A percentile compares a stretch with the other conserved stretches of the same genome.
phyloP scores from a whole-genome alignment of 2,113 vertebrate species.

The Gorsachius goisagi region DNA sequence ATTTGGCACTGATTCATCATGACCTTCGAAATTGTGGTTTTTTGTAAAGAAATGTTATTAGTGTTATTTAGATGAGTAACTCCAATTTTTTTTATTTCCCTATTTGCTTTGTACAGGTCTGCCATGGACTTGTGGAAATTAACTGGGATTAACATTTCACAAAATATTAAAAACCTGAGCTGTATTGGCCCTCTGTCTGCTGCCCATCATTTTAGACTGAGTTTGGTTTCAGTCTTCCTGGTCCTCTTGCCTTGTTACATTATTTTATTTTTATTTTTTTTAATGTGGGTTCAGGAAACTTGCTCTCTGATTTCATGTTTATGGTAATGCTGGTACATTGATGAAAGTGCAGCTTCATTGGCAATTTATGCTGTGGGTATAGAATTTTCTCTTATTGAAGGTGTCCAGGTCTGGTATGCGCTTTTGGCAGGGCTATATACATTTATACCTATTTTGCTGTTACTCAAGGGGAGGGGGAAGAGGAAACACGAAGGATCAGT shows the following conservation, averaged over 20 bases:
- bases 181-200: not conserved
- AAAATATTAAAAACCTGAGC: not conserved
- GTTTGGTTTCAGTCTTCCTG: not conserved
- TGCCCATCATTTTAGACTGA: not conserved
- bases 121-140: not conserved
- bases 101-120: not conserved
- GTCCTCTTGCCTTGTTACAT: not conserved
- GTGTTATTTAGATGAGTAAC: not conserved
- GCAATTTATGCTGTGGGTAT: not conserved
- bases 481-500: not conserved
- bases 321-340: not conserved
- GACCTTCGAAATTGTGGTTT: not conserved
- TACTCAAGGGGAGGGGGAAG: not conserved
- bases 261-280: not conserved
- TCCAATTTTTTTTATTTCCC: rapidly evolving
- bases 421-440: not conserved
- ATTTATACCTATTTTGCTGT: not conserved
- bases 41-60: not conserved
- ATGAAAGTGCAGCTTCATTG: not conserved
- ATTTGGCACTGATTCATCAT: not conserved
- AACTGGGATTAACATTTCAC: not conserved
- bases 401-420: rapidly evolving
- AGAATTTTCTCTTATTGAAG: not conserved
- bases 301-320: not conserved
- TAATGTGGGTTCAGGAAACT: not conserved